Evolutionary conservation across 2,113 vertebrate genomes (phyloP).

Genomic region (Neotoma lepida): DNA sequence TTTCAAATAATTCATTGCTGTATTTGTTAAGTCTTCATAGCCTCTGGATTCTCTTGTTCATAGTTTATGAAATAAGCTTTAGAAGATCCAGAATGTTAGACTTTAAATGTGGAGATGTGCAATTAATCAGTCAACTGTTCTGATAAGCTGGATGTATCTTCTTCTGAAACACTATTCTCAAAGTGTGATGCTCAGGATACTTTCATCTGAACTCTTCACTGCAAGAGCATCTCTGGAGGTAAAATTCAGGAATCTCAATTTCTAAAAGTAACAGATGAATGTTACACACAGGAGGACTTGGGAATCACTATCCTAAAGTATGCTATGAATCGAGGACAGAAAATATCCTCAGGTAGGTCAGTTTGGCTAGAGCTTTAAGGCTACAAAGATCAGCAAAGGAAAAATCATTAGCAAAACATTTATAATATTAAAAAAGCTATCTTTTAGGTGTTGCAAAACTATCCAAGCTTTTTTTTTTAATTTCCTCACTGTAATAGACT

Average conservation of each 20-base stretch:
- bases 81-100: not conserved
- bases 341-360: not conserved
- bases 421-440: not conserved
- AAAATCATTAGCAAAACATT: not conserved
- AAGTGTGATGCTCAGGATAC: not conserved
- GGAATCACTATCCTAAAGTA: not conserved
- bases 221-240: not conserved
- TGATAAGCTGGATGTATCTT: not conserved
- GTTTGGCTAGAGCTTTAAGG: not conserved
- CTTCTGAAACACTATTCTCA: not conserved
- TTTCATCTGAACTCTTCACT: not conserved
- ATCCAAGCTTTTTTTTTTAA: not conserved
- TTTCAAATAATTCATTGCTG: not conserved
- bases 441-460: not conserved
- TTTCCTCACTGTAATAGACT: not conserved
- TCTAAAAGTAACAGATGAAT: not conserved
- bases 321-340: not conserved
- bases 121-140: not conserved
- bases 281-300: not conserved
- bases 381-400: not conserved
- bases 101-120: not conserved
- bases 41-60: not conserved
- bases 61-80: not conserved
- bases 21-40: not conserved
- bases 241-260: not conserved